Evolutionary conservation across 1,140 invertebrate genomes (phyloP).

Genomic region (Lepidurus packardi): DNA sequence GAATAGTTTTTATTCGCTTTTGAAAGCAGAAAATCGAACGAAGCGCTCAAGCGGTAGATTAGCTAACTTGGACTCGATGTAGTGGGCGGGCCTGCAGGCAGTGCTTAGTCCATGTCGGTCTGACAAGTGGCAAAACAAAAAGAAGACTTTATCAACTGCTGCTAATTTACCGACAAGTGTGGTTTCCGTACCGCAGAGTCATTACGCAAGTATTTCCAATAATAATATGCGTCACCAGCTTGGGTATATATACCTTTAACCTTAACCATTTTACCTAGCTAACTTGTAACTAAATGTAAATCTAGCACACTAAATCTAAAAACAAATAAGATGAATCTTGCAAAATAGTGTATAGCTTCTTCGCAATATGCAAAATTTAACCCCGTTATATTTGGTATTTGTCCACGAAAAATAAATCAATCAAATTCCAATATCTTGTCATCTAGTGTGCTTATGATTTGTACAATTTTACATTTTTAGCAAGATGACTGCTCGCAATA

Average conservation of each 20-base stretch:
- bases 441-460: neutral
- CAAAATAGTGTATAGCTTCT: too few relatives aligned
- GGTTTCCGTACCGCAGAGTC: neutral
- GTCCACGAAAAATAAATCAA: too few relatives aligned
- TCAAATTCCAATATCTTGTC: neutral
- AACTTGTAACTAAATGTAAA: too few relatives aligned
- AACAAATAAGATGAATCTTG: too few relatives aligned
- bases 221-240: too few relatives aligned
- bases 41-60: neutral
- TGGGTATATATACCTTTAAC: too few relatives aligned
- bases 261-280: too few relatives aligned
- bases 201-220: too few relatives aligned
- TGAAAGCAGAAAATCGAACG: neutral
- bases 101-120: conserved; percentile 10
- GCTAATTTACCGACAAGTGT: neutral
- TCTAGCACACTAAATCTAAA: too few relatives aligned
- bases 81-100: neutral
- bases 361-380: too few relatives aligned
- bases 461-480: neutral
- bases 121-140: conserved; percentile 19
- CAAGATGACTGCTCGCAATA: neutral
- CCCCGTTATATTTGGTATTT: too few relatives aligned
- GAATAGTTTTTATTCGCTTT: neutral
- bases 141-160: neutral
- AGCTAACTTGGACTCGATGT: neutral